Evolutionary conservation across 2,113 vertebrate species (phyloP).

Genomic region (Gorsachius goisagi): DNA sequence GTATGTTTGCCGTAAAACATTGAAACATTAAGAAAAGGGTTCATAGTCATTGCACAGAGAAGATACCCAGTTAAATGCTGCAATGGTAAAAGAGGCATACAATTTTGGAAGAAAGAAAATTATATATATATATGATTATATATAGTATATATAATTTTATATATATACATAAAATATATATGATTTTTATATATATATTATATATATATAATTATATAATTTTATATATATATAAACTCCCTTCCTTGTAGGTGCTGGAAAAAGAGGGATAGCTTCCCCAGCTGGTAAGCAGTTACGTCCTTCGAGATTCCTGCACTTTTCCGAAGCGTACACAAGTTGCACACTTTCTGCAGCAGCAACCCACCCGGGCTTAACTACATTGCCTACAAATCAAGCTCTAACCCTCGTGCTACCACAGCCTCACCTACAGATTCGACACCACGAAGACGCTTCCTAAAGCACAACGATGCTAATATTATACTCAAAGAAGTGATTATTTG

Average conservation of each 20-base stretch:
- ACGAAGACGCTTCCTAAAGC: neutral
- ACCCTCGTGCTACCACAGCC: neutral
- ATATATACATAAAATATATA: too few relatives aligned
- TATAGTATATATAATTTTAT: too few relatives aligned
- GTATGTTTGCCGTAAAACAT: neutral
- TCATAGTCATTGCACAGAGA: fast-evolving
- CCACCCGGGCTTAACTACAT: neutral
- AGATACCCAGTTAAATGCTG: neutral
- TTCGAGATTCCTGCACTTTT: neutral
- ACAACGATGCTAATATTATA: fast-evolving
- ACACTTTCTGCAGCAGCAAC: neutral
- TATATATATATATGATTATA: too few relatives aligned
- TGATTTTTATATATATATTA: too few relatives aligned
- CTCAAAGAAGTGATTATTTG: neutral
- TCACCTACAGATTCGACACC: neutral
- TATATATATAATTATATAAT: too few relatives aligned
- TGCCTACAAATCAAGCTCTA: neutral
- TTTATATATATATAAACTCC: neutral
- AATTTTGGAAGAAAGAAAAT: neutral
- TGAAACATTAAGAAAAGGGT: neutral
- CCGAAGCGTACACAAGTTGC: neutral
- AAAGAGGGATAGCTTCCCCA: neutral
- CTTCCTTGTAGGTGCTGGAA: neutral
- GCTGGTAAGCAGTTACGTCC: neutral
- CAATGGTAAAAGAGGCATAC: neutral